Conservation (phyloP, 2,113 vertebrate genomes). For the Anarhynchus alexandrinus region DNA sequence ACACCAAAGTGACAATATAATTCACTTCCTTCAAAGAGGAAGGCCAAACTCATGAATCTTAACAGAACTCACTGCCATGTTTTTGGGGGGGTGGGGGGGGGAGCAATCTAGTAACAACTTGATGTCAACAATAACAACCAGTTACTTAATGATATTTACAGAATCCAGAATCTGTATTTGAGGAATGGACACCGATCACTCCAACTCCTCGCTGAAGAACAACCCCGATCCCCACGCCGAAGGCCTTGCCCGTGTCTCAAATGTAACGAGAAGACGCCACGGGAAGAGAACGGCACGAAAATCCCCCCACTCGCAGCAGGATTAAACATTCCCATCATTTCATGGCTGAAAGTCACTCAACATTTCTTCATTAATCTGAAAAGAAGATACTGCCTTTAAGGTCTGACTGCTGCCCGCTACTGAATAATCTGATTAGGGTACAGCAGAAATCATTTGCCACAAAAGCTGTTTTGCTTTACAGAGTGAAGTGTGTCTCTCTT, state of each 20-base stretch:
- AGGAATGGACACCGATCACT: background rate
- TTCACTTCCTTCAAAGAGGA: background rate
- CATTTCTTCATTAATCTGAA: background rate
- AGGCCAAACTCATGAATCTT: background rate
- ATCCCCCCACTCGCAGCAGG: background rate
- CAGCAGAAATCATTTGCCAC: background rate
- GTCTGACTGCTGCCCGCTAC: background rate
- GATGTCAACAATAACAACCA: background rate
- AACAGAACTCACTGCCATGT: background rate
- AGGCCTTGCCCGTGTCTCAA: background rate
- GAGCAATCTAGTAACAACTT: background rate
- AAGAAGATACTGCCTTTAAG: background rate
- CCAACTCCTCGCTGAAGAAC: background rate
- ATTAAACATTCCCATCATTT: background rate
- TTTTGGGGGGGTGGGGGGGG: background rate
- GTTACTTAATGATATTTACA: background rate
- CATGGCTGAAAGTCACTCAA: background rate
- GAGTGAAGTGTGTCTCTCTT: background rate
- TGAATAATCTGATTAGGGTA: background rate
- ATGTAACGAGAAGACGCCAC: background rate
- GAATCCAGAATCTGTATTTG: background rate
- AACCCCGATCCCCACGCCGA: fast-evolving
- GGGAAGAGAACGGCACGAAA: background rate
- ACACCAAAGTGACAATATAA: background rate
- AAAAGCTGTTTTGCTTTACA: background rate